Percentiles rank a stretch among this genome's conserved stretches.
These are phyloP conservation scores for Nematopogon swammerdamellus DNA, from an alignment of 2,888 invertebrate genomes.

Conservation along the genomic window DNA sequence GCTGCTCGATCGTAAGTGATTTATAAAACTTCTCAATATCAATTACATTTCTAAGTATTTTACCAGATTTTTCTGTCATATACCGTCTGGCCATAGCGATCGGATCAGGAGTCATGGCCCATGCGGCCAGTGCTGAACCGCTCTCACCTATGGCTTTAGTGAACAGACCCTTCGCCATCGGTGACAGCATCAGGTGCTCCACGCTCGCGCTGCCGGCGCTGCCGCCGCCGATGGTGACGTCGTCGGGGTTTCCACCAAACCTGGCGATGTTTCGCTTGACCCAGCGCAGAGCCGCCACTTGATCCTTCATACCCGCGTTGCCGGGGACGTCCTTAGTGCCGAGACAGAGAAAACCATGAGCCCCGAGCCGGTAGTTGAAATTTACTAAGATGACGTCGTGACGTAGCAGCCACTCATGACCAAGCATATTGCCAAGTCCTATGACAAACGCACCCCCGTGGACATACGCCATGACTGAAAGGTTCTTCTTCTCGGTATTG, in stretches of 20 bases:
- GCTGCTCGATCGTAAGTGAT: conserved; percentile 11
- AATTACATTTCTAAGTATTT: conserved; percentile 7
- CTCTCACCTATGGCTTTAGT: conserved; percentile 1
- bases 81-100: background rate
- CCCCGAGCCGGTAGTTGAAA: too few relatives aligned
- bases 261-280: too few relatives aligned
- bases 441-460: conserved; percentile 2
- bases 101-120: background rate
- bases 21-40: conserved; percentile 13
- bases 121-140: background rate
- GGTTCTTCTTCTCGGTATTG: background rate
- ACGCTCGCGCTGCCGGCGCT: too few relatives aligned
- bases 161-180: conserved; percentile 1
- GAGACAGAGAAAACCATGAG: conserved; percentile 4
- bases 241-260: too few relatives aligned
- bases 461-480: conserved; percentile 2
- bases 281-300: too few relatives aligned
- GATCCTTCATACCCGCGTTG: conserved; percentile 4
- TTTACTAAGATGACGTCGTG: conserved; percentile 1
- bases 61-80: background rate
- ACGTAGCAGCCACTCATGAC: background rate
- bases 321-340: conserved; percentile 2
- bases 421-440: conserved; percentile 1
- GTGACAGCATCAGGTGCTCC: too few relatives aligned
- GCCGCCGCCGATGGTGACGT: conserved; percentile 3